Base-by-base conservation (phyloP, 2,888 invertebrate genomes). In the Agrochola circellaris region DNA sequence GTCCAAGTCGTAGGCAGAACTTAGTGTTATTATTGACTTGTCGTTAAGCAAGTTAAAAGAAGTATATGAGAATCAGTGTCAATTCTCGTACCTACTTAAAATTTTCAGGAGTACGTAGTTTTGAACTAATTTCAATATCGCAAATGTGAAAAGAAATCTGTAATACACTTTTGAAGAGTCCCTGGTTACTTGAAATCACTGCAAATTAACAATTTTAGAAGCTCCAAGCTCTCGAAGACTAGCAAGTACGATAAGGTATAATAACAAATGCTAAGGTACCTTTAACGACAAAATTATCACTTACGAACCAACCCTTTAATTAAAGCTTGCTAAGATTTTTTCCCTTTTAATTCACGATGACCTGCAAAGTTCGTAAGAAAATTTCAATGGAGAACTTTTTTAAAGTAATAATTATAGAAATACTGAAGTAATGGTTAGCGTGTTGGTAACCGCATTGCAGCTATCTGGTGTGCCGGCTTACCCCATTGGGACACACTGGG, bases 381-480 rank as follows among this genome's bases (percentile, higher is more conserved):
- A 78, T 74, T 81, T 75, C 62, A 81, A 79, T 73, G 78, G 26
- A 76, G 72, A 64, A 70, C 67, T 72, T 54, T 73, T 68, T 64
- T 86, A 71, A 74, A 76, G 67, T 68, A 79, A 84, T 79, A 78
- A 84, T 86, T 77, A 86, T 69, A 64, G 66, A 68, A 79, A 64
- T 67, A 81, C 79, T 70, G 78, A 42, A 65, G 65, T 73, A 64
- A 81, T 73, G 45, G 77, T 74, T 84, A 67, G 81, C 87, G 85
- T 88, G 87, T 80, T 71, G 74, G 42, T 68, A 78, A 80, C 89
- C 88, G 89, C 89, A 89, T 74, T 89, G 89, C 89, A 89, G 89
- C 80, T 81, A 83, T 89, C 84, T 82, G 77, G 81, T 48, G 76
- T 69, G 77, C 77, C n/a, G 45, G 30, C 58, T 34, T 75, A 70